Base-by-base conservation (phyloP, 2,888 invertebrate species). In the Octonoba sinensis region DNA sequence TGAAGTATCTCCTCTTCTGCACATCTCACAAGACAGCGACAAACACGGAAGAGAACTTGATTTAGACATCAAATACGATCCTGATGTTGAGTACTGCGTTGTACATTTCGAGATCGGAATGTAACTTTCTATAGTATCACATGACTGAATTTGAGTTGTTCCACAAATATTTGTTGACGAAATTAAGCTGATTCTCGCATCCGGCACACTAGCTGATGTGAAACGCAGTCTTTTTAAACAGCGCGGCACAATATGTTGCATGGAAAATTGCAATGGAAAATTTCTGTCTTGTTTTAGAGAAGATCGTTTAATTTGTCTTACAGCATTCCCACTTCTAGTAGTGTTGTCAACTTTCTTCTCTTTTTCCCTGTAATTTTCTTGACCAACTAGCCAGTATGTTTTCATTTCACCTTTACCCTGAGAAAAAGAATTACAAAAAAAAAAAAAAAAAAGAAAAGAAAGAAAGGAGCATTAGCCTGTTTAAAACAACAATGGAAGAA, bases 321-420 rank as follows among this genome's bases (percentile, higher is more conserved):
- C 1, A 2, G 18, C 11, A 15, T 54, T 18, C 3, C 15, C 12
- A 2, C 22, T 24, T 16, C 49, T 15, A 15, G 24, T 20, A 47
- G 15, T 12, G 3, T 22, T 56, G 24, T n/a, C 16, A 20, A 44
- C 18, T 46, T 15, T 22, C 16, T 13, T 3, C 3, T 64, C 54
- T 27, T 69, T 64, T 20, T n/a, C 56, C 15, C 73, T n/a, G 22
- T 15, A 66, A 1, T 18, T 22, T 0, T 69, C 64, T 49, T 75
- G 74, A 18, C 70, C 75, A 0, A 65, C 57, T 20, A 85, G 59
- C 85, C 85, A 85, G 69, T 74, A 85, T 11, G 85, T 85, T 36
- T 22, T 62, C 76, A 84, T 71, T 60, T 84, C 76, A 1, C 83
- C 83, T 82, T 82, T 83, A 11, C 84, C 84, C 87, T 90, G 20